phyloP scores from a whole-genome alignment of 1,140 invertebrate species.

The Melipona quadrifasciata region DNA sequence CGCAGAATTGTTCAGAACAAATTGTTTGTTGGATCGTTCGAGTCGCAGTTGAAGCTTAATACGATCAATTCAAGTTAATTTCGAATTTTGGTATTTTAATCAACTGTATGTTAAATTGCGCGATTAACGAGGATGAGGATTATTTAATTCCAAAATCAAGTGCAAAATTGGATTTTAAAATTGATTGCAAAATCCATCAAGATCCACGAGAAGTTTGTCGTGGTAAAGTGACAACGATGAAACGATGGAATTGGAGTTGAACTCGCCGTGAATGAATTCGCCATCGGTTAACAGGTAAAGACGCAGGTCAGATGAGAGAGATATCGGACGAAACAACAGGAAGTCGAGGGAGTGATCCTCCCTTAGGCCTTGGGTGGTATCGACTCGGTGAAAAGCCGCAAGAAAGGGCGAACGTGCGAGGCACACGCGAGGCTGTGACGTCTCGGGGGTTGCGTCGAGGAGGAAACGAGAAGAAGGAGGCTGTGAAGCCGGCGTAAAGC shows the following conservation, averaged over 20 bases:
- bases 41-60: too few relatives aligned
- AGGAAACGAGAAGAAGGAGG: conserved; percentile 70
- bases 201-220: too few relatives aligned
- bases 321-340: conserved; percentile 48
- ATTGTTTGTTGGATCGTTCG: too few relatives aligned
- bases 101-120: too few relatives aligned
- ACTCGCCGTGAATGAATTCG: background rate
- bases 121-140: too few relatives aligned
- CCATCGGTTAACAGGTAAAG: background rate
- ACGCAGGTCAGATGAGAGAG: background rate
- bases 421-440: conserved; percentile 63
- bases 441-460: conserved; percentile 54
- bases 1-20: too few relatives aligned
- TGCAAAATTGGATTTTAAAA: too few relatives aligned
- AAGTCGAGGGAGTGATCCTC: conserved; percentile 55
- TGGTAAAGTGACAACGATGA: background rate
- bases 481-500: conserved; percentile 76
- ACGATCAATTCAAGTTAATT: too few relatives aligned
- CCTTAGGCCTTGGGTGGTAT: conserved; percentile 49
- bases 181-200: too few relatives aligned
- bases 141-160: too few relatives aligned
- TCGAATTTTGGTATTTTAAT: too few relatives aligned
- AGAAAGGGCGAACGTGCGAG: conserved; percentile 53
- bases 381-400: conserved; percentile 61
- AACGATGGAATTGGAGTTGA: too few relatives aligned